Conservation (phyloP, 2,888 invertebrate species). For the Drosophila trichaetosa region DNA sequence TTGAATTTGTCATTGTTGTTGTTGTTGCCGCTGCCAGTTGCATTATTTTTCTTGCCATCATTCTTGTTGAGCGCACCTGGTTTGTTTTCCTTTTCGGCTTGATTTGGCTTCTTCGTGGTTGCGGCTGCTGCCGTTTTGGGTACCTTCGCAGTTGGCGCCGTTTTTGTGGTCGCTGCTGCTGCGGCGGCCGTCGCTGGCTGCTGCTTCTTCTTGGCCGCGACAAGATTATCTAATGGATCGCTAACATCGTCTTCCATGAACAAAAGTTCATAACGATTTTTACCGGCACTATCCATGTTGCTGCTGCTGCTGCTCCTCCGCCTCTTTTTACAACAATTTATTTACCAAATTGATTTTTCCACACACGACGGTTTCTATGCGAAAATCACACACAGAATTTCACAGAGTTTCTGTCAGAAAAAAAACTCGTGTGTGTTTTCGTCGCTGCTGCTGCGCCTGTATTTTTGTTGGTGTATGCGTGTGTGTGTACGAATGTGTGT, state of each 20-base stretch:
- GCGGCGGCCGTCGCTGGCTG: conserved; percentile 58
- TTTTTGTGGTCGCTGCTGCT: conserved; percentile 55
- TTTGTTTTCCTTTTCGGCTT: conserved; percentile 85
- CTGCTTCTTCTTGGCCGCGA: conserved; percentile 83
- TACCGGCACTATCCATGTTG: conserved; percentile 84
- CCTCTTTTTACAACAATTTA: conserved; percentile 39
- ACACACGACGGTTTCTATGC: conserved; percentile 56
- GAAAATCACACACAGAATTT: conserved; percentile 53
- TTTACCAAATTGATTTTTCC: conserved; percentile 60
- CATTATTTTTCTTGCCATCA: conserved; percentile 75
- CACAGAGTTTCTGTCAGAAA: conserved; percentile 53
- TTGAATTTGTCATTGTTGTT: conserved; percentile 58
- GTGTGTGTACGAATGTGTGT: conserved; percentile 1
- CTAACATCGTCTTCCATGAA: conserved; percentile 85
- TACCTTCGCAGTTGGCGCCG: conserved; percentile 60
- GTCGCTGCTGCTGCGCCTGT: conserved; percentile 57
- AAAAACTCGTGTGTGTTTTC: conserved; percentile 61
- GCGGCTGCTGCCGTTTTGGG: conserved; percentile 54
- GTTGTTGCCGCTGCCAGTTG: conserved; percentile 37
- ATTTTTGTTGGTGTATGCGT: conserved; percentile 31
- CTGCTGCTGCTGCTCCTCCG: conserved; percentile 42
- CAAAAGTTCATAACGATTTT: conserved; percentile 85
- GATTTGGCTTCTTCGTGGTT: conserved; percentile 76
- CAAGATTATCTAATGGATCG: conserved; percentile 85
- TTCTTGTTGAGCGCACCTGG: conserved; percentile 84